These are phyloP conservation scores for Lineus longissimus DNA, from an alignment of 1,140 invertebrate genomes.

Conservation along the genomic window DNA sequence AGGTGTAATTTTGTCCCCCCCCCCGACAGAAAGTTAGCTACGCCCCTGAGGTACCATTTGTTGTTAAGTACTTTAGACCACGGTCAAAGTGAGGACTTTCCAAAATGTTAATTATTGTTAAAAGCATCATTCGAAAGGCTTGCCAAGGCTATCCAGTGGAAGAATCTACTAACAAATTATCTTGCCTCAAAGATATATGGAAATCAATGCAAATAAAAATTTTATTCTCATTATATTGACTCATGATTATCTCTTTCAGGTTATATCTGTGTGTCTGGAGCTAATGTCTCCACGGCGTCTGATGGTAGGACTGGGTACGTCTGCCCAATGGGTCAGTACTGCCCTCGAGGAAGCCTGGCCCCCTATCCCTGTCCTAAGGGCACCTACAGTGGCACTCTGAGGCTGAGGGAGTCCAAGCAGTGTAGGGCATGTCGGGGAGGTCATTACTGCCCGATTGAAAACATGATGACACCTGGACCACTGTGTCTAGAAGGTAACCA, in stretches of 20 bases:
- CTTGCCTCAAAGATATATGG: too few relatives aligned
- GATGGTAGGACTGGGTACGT: constrained; percentile 30
- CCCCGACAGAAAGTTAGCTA: too few relatives aligned
- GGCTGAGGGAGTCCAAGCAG: constrained; percentile 25
- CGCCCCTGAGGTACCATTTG: too few relatives aligned
- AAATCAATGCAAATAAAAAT: too few relatives aligned
- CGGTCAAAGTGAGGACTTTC: too few relatives aligned
- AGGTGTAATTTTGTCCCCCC: too few relatives aligned
- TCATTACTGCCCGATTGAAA: constrained; percentile 36
- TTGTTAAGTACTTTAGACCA: too few relatives aligned
- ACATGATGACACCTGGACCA: constrained; percentile 35
- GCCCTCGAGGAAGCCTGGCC: constrained; percentile 28
- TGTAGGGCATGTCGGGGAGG: constrained; percentile 42
- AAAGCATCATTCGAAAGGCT: too few relatives aligned
- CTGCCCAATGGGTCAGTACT: constrained; percentile 44
- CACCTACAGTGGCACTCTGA: constrained; percentile 32
- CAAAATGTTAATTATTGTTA: too few relatives aligned
- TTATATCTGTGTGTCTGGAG: constrained; percentile 40
- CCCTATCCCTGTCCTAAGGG: constrained; percentile 39
- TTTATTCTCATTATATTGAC: too few relatives aligned
- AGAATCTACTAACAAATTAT: too few relatives aligned
- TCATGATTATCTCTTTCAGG: constrained; percentile 14
- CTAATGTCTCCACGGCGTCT: constrained; percentile 38
- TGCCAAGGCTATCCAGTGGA: too few relatives aligned
- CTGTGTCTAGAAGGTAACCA: constrained; percentile 21